Conservation (phyloP, 1,140 invertebrate species). For the Drosophila ohnishii region DNA sequence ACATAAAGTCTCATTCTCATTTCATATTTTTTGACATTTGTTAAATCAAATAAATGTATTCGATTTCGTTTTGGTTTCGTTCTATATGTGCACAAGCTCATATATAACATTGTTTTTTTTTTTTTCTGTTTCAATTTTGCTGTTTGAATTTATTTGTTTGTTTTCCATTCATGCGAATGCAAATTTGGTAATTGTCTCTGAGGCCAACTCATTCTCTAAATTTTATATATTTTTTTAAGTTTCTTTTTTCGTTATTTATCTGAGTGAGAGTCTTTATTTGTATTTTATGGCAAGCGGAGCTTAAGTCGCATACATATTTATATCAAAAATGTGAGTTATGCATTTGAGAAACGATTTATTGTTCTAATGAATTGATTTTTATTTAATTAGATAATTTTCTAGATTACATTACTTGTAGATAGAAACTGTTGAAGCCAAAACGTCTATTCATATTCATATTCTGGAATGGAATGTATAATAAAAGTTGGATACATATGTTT, state of each 20-base stretch:
- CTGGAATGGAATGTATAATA: no score
- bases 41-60: conserved; percentile 71
- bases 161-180: conserved; percentile 73
- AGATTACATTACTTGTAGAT: conserved; percentile 17
- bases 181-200: conserved; percentile 74
- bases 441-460: no score
- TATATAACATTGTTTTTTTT: conserved; percentile 28
- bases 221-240: conserved; percentile 12
- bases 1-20: conserved; percentile 66
- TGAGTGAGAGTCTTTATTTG: conserved; percentile 62
- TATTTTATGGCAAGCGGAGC: conserved; percentile 62
- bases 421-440: not conserved
- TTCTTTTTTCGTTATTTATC: conserved; percentile 55
- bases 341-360: conserved; percentile 34
- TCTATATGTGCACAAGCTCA: conserved; percentile 13
- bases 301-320: conserved; percentile 45
- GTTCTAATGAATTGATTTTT: not conserved
- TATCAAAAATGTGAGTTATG: conserved; percentile 41
- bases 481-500: no score
- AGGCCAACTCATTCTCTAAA: conserved; percentile 11
- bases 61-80: conserved; percentile 29
- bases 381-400: conserved; percentile 8
- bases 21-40: conserved; percentile 76
- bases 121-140: conserved; percentile 69
- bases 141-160: conserved; percentile 80